A percentile compares a stretch with the other conserved stretches of the same genome.
These are phyloP conservation scores for Lordiphosa andalusiaca DNA, from an alignment of 2,888 invertebrate species.

Conservation along the genomic window DNA sequence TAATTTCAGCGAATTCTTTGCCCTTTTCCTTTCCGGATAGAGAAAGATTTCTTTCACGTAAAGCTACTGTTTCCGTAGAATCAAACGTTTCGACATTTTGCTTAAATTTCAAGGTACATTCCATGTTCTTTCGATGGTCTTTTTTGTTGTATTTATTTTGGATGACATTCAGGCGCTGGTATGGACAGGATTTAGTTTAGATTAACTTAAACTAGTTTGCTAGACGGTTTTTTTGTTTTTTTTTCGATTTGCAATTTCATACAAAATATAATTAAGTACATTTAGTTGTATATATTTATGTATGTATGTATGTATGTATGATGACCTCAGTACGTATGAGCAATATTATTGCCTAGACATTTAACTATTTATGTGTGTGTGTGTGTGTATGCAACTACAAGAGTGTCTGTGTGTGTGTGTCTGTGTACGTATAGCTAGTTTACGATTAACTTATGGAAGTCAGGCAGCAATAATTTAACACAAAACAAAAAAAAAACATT, in stretches of 20 bases:
- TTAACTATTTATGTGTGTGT: conserved; percentile 35
- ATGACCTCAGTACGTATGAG: conserved; percentile 59
- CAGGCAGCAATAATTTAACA: conserved; percentile 16
- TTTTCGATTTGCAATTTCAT: conserved; percentile 2
- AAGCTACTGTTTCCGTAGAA: too few species aligned
- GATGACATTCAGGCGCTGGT: too few species aligned
- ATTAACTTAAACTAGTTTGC: background rate
- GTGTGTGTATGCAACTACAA: conserved; percentile 13
- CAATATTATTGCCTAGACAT: conserved; percentile 57
- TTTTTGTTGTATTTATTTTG: background rate
- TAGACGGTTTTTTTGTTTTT: background rate
- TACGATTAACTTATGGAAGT: conserved; percentile 27
- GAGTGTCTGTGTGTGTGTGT: conserved; percentile 8
- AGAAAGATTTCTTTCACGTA: too few species aligned
- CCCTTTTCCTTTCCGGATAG: too few species aligned
- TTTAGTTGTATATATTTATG: too few species aligned
- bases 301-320: conserved; percentile 9
- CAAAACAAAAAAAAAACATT: conserved; percentile 14
- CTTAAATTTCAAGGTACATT: too few species aligned
- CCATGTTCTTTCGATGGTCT: too few species aligned
- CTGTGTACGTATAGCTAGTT: conserved; percentile 3
- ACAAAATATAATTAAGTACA: conserved; percentile 12
- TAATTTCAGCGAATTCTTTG: too few species aligned
- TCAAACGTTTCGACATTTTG: too few species aligned
- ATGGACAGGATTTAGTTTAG: too few species aligned